Conservation (phyloP, 2,797 vertebrate species). For the Sardinella longiceps region DNA sequence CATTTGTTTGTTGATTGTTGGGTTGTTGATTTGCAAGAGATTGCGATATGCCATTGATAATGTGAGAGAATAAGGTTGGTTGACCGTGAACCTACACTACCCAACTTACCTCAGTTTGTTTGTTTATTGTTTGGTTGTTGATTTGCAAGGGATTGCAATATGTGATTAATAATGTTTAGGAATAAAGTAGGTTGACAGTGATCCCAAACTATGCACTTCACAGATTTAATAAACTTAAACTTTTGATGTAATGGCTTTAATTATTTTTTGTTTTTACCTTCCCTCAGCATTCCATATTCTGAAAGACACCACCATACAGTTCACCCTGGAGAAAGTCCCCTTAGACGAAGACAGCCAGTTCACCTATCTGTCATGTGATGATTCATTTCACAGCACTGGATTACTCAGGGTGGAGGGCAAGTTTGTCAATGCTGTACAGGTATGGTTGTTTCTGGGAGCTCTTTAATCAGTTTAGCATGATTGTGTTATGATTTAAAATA, state of each 20-base stretch:
- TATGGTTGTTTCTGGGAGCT: conserved; percentile 57
- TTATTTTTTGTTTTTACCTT: neutral
- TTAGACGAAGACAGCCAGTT: conserved; percentile 76
- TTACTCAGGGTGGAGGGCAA: conserved; percentile 90
- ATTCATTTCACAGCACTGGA: conserved; percentile 79
- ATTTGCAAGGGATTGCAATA: neutral
- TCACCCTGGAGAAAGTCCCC: conserved; percentile 89
- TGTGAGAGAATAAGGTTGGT: neutral
- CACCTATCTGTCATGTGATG: conserved; percentile 77
- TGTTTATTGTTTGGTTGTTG: no score
- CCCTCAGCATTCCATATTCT: conserved; percentile 92
- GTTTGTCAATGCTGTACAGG: conserved; percentile 93
- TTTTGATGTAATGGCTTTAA: neutral
- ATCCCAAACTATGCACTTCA: neutral
- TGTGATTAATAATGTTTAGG: no score
- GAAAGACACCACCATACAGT: conserved; percentile 93
- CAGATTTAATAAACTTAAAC: neutral
- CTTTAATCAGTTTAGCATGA: neutral
- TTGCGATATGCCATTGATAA: neutral
- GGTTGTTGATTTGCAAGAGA: no score
- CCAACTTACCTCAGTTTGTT: no score
- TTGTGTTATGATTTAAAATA: neutral
- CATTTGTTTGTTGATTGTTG: no score
- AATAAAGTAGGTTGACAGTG: neutral
- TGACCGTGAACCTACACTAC: neutral